Evolutionary conservation across 1,140 invertebrate genomes (phyloP).

Genomic region (Papilio dardanus): DNA sequence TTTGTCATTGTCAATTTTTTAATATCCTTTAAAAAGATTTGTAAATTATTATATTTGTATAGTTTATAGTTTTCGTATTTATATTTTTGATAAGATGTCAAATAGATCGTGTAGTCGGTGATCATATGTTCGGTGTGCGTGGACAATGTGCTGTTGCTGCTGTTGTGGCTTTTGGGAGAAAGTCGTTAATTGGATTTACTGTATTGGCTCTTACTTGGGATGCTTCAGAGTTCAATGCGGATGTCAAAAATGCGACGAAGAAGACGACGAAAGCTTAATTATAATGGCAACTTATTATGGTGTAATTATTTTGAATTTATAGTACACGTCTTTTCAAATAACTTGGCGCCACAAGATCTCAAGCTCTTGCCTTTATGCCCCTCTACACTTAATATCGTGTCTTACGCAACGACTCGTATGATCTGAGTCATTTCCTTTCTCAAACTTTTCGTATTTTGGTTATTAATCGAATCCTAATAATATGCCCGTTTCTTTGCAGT

Average conservation of each 20-base stretch:
- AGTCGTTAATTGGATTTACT: constrained; percentile 44
- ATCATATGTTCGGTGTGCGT: not conserved
- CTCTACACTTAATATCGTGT: too few relatives aligned
- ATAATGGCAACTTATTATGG: constrained; percentile 9
- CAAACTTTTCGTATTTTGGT: not conserved
- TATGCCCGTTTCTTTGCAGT: not conserved
- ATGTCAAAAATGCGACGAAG: not conserved
- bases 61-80: not conserved
- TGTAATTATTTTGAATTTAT: constrained; percentile 1
- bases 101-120: not conserved
- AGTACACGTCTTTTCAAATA: too few relatives aligned
- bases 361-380: too few relatives aligned
- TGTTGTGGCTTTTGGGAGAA: constrained; percentile 58
- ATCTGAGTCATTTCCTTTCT: too few relatives aligned
- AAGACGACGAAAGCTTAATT: not conserved
- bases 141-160: constrained; percentile 64
- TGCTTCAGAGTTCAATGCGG: not conserved
- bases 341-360: too few relatives aligned
- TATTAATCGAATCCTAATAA: too few relatives aligned
- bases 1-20: not conserved
- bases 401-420: too few relatives aligned
- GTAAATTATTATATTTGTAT: not conserved
- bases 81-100: not conserved
- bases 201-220: not conserved
- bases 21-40: not conserved